Conservation (phyloP, 2,113 vertebrate species). For the Aspidoscelis tigris region DNA sequence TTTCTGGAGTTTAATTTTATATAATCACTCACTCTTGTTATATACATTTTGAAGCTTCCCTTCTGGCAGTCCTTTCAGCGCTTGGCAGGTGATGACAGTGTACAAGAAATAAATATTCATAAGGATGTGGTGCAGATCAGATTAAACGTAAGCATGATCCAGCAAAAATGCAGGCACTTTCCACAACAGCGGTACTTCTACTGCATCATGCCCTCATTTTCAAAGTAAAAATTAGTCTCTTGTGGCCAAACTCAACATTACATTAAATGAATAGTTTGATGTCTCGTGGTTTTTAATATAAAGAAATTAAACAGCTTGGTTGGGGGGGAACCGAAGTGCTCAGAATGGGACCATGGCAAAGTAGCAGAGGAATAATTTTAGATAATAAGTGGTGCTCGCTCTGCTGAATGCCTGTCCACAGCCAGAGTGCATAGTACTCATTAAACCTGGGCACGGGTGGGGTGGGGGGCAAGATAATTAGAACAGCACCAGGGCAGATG, state of each 20-base stretch:
- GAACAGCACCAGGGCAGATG: too few species aligned
- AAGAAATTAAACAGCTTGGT: not conserved
- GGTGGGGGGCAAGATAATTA: too few species aligned
- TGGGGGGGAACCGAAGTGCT: not conserved
- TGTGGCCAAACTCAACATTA: too few species aligned
- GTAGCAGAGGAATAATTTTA: too few species aligned
- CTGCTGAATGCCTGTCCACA: too few species aligned
- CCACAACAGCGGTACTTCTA: not conserved
- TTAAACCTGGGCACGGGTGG: too few species aligned
- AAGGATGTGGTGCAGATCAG: not conserved
- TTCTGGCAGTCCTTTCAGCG: slow-evolving; percentile 15
- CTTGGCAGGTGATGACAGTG: not conserved
- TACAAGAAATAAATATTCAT: slow-evolving; percentile 29
- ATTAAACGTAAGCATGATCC: not conserved
- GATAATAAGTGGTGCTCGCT: too few species aligned
- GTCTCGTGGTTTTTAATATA: not conserved
- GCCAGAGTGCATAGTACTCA: too few species aligned
- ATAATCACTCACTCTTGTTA: slow-evolving; percentile 11
- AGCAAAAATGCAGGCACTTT: slow-evolving; percentile 7
- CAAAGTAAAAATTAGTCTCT: not conserved
- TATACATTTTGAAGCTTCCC: slow-evolving; percentile 11
- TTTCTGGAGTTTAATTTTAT: slow-evolving; percentile 23
- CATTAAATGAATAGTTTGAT: not conserved
- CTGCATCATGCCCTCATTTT: not conserved
- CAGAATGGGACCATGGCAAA: not conserved